Percentiles rank a stretch among this genome's conserved stretches.
phyloP scores from a whole-genome alignment of 2,888 invertebrate species.

The Rhaphigaster nebulosa region DNA sequence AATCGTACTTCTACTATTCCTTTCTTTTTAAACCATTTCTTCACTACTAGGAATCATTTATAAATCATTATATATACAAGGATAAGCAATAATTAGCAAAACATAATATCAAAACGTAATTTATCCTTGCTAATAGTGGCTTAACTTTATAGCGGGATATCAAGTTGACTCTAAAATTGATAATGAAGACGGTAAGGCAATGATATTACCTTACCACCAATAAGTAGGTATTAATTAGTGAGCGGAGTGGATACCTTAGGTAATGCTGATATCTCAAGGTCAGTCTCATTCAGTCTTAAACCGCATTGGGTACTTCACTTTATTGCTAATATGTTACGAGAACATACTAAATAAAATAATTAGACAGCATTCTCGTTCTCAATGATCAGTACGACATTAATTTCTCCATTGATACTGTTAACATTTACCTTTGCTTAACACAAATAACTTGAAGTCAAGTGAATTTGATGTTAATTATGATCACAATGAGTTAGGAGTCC shows the following conservation, averaged over 20 bases:
- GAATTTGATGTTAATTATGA: too few species aligned
- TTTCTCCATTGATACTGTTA: too few species aligned
- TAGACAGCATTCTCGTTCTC: not conserved
- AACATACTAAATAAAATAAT: not conserved
- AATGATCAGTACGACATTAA: not conserved
- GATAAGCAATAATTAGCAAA: too few species aligned
- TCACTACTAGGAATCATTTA: too few species aligned
- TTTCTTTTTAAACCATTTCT: too few species aligned
- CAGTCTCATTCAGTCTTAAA: not conserved
- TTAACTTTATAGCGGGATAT: not conserved
- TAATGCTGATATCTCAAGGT: not conserved
- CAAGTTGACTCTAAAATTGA: not conserved
- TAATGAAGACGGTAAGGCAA: not conserved
- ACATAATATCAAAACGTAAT: not conserved
- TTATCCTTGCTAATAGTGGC: not conserved
- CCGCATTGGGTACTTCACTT: not conserved
- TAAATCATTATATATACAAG: too few species aligned
- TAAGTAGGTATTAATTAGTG: not conserved
- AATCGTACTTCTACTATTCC: too few species aligned
- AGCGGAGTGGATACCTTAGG: not conserved
- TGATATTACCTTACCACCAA: not conserved
- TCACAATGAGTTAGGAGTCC: too few species aligned
- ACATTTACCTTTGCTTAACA: too few species aligned
- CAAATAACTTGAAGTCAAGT: too few species aligned
- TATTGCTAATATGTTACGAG: not conserved